Evolutionary conservation across 2,113 vertebrate species (phyloP).

Genomic region (Rhagologus leucostigma): DNA sequence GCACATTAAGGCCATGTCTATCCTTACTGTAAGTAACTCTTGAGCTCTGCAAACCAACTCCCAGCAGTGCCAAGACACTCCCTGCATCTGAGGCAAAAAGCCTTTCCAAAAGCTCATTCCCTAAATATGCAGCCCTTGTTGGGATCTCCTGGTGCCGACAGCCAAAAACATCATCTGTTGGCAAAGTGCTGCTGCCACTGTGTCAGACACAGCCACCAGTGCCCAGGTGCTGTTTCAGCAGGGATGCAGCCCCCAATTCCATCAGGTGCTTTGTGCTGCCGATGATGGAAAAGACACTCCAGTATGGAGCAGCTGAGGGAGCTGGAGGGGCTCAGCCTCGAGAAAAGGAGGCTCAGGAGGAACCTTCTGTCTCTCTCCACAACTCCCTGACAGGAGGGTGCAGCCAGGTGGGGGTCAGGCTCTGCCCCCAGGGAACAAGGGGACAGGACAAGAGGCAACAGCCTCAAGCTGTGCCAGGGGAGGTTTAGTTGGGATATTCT

Average conservation of each 20-base stretch:
- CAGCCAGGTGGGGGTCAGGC: not conserved
- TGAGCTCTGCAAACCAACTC: not conserved
- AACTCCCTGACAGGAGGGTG: not conserved
- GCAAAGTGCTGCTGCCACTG: not conserved
- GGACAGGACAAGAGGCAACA: not conserved
- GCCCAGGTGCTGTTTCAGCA: not conserved
- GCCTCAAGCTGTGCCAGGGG: not conserved
- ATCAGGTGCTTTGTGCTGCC: not conserved
- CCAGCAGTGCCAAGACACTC: not conserved
- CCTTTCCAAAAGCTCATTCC: not conserved
- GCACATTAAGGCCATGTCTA: not conserved
- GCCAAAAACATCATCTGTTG: not conserved
- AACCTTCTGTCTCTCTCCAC: not conserved
- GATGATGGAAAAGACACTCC: not conserved
- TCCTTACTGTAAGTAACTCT: not conserved
- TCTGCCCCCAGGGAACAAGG: not conserved
- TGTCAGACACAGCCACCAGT: not conserved
- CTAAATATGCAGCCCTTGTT: not conserved
- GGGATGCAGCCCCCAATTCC: fast-evolving
- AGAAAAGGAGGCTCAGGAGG: not conserved
- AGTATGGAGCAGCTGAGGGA: not conserved
- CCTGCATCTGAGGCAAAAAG: not conserved
- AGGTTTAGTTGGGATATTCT: not conserved
- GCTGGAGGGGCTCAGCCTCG: not conserved
- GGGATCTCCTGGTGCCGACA: not conserved